phyloP scores from a whole-genome alignment of 2,797 vertebrate genomes.

The Liparis tanakae region DNA sequence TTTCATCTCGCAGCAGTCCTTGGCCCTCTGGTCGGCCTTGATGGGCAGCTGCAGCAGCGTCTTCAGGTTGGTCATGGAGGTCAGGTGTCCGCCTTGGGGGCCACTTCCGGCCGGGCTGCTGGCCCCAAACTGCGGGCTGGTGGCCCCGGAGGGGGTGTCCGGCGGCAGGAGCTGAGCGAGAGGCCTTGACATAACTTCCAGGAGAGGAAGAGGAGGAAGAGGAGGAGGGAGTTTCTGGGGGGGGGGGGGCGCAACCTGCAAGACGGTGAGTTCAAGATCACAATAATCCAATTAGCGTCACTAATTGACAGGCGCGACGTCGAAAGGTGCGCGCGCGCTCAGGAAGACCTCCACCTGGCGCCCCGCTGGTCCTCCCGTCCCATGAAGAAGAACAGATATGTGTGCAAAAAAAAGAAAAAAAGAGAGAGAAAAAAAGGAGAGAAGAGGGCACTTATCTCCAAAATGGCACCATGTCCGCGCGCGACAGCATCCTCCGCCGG shows the following conservation, averaged over 20 bases:
- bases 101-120: slow-evolving; percentile 72
- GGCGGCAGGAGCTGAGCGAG: slow-evolving; percentile 83
- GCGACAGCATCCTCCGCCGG: too few species aligned
- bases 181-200: slow-evolving; percentile 84
- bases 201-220: not conserved
- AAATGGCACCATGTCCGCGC: slow-evolving; percentile 61
- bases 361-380: slow-evolving; percentile 36
- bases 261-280: slow-evolving; percentile 49
- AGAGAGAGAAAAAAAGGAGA: not conserved
- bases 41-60: slow-evolving; percentile 91
- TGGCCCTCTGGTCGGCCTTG: slow-evolving; percentile 87
- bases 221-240: not conserved
- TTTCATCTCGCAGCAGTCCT: slow-evolving; percentile 88
- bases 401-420: not conserved
- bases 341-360: slow-evolving; percentile 47
- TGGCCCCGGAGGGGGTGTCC: slow-evolving; percentile 82
- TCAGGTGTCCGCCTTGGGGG: slow-evolving; percentile 82
- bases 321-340: slow-evolving; percentile 51
- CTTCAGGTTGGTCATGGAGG: slow-evolving; percentile 89
- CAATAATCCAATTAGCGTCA: slow-evolving; percentile 70
- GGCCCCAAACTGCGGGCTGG: slow-evolving; percentile 82
- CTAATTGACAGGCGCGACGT: slow-evolving; percentile 60
- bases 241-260: slow-evolving; percentile 48
- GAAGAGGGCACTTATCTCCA: slow-evolving; percentile 57
- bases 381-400: slow-evolving; percentile 42